Base-by-base conservation (phyloP, 1,140 invertebrate genomes). In the Apocrypta bakeri region DNA sequence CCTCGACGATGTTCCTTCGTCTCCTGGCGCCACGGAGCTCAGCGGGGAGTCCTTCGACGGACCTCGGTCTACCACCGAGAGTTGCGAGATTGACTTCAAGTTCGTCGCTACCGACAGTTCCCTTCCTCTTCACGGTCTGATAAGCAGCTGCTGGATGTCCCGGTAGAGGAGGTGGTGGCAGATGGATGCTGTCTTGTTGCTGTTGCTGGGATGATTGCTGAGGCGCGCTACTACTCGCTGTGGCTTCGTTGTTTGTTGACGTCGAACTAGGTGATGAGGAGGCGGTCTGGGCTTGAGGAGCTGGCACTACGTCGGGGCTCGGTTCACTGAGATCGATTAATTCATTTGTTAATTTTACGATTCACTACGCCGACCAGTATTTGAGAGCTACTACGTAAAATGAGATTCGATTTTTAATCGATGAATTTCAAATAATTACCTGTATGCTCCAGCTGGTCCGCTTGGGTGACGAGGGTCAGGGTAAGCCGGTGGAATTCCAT, bases 51-150 rank as follows among this genome's bases (percentile, higher is more conserved):
- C 94, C 94, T 88, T 96, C 95, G 21, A 97, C 96, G 11, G 96
- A 97, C 86, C 97, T 94, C 21, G 97, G 97, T 73, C 96, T 93
- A 72, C 97, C 97, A 66, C 96, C 96, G 75, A 97, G 91, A 14
- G 96, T 96, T 8, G 95, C 95, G 40, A 97, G 93, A 88, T 97
- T 97, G 14, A 95, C 95, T 88, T 96, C 95, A 11, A 94, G 94
- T 86, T 95, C 95, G 1, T 95, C 95, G 1, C 94, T 90, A 48
- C 90, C 88, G 17, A 95, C 94, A 79, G 93, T 94, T 85, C 95
- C 95, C 92, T 97, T 96, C 90, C 97, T 95, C 88, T 96, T 96
- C 7, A 98, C 96, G 0, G 96, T 97, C 84, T 95, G 96, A 90
- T 97, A 97, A 40, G 94, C 92, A 24, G 88, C 89, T 1, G 94